Evolutionary conservation across 2,888 invertebrate species (phyloP).

Genomic region (Sinotaia quadrata): DNA sequence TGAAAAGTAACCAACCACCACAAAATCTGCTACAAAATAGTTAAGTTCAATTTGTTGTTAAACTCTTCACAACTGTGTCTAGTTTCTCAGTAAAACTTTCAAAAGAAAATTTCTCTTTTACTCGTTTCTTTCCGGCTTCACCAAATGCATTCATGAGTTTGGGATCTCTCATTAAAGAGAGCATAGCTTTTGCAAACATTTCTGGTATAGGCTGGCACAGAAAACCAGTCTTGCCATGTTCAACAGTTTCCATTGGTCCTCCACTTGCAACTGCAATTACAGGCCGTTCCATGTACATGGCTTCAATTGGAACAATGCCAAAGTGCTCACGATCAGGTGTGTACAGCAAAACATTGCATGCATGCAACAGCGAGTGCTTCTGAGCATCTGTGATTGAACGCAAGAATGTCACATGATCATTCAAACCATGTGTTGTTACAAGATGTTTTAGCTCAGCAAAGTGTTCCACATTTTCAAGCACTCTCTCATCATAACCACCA

Average conservation of each 20-base stretch:
- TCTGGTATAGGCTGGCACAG: slow-evolving; percentile 75
- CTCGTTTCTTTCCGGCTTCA: slow-evolving; percentile 80
- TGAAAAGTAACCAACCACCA: too few species aligned
- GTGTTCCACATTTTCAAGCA: slow-evolving; percentile 89
- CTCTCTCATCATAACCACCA: slow-evolving; percentile 94
- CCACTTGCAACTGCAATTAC: slow-evolving; percentile 96
- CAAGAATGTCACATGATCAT: slow-evolving; percentile 84
- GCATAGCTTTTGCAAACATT: slow-evolving; percentile 85
- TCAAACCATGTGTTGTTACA: slow-evolving; percentile 76
- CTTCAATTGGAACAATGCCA: slow-evolving; percentile 98
- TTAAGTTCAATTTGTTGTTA: slow-evolving; percentile 16
- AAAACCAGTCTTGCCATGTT: slow-evolving; percentile 72
- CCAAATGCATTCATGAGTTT: slow-evolving; percentile 81
- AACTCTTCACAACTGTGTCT: slow-evolving; percentile 48
- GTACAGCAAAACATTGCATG: slow-evolving; percentile 87
- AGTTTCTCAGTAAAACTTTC: slow-evolving; percentile 78
- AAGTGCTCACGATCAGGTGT: slow-evolving; percentile 98
- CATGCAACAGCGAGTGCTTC: slow-evolving; percentile 86
- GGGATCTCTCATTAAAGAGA: slow-evolving; percentile 78
- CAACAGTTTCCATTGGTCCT: slow-evolving; percentile 93
- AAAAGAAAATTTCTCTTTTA: slow-evolving; percentile 87
- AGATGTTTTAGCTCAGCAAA: slow-evolving; percentile 83
- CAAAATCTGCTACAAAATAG: too few species aligned
- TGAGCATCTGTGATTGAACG: slow-evolving; percentile 88
- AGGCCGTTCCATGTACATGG: slow-evolving; percentile 94